phyloP scores from a whole-genome alignment of 30 jellyfish, hydroid and myxozoan species.

The Haliclystus octoradiatus region DNA sequence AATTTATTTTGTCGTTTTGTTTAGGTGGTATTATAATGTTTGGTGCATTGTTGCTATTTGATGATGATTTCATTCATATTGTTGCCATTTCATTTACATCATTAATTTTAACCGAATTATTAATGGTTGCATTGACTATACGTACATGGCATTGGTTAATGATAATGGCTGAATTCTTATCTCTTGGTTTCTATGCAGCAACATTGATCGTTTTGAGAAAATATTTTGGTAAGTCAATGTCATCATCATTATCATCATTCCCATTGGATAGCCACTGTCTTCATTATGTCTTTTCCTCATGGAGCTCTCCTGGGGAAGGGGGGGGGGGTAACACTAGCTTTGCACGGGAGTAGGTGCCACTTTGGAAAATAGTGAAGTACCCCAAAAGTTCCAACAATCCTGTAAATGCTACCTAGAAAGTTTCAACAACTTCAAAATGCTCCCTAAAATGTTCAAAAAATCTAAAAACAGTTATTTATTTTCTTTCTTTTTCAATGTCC shows the following conservation, averaged over 20 bases:
- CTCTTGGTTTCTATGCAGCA: constrained; percentile 61
- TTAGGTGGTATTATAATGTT: constrained; percentile 92
- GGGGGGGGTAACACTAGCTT: no score
- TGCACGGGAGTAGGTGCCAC: no score
- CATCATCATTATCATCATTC: neutral
- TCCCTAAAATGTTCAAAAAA: no score
- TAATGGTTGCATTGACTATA: constrained; percentile 90
- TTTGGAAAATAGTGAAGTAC: no score
- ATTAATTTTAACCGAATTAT: constrained; percentile 69
- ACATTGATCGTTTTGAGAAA: constrained; percentile 54
- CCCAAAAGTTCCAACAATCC: no score
- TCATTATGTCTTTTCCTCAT: neutral
- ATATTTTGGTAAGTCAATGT: constrained; percentile 58
- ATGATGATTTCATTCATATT: constrained; percentile 91
- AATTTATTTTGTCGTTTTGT: neutral
- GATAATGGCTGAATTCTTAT: constrained; percentile 82
- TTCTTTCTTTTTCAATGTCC: no score
- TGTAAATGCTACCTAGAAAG: no score
- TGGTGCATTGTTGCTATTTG: constrained; percentile 85
- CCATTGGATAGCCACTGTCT: neutral
- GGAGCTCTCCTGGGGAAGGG: no score
- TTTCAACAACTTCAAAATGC: no score
- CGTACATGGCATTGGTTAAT: constrained; percentile 97
- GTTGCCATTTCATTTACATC: constrained; percentile 87
- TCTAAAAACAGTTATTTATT: no score